phyloP scores from a whole-genome alignment of 2,113 vertebrate genomes.

The Mugil cephalus region DNA sequence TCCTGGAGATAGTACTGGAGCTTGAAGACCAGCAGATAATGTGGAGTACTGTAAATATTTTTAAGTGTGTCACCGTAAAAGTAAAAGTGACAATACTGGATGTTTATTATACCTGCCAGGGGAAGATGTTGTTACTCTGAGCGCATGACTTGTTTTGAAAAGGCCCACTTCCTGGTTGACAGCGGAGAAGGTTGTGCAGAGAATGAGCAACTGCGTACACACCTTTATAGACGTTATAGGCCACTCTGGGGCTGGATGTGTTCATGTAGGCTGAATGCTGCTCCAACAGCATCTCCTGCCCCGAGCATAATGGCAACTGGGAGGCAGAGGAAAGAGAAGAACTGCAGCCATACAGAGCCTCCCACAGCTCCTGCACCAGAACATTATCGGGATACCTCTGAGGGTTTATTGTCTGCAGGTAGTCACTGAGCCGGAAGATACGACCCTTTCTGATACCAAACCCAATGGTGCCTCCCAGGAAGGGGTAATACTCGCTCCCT shows the following conservation, averaged over 20 bases:
- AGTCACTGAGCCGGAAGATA: conserved; percentile 76
- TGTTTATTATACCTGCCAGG: conserved; percentile 80
- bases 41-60: background rate
- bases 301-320: conserved; percentile 70
- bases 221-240: conserved; percentile 82
- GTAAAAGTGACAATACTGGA: background rate
- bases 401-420: conserved; percentile 77
- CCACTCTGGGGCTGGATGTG: conserved; percentile 77
- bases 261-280: conserved; percentile 80
- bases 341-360: conserved; percentile 79
- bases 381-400: conserved; percentile 69
- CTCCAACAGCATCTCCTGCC: conserved; percentile 68
- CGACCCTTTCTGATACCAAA: conserved; percentile 79
- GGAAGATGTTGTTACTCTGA: conserved; percentile 71
- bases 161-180: conserved; percentile 75
- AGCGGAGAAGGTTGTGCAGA: conserved; percentile 81
- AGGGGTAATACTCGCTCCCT: conserved; percentile 77
- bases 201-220: conserved; percentile 83
- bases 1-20: conserved; percentile 82
- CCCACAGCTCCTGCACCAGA: conserved; percentile 81
- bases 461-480: conserved; percentile 82
- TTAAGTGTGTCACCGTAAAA: background rate
- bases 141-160: conserved; percentile 81
- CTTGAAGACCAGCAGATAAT: conserved; percentile 52
- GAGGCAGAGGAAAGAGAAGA: conserved; percentile 26